These are phyloP conservation scores for Euphonia xanthogaster DNA, from an alignment of 2,797 vertebrate genomes.

Conservation along the genomic window DNA sequence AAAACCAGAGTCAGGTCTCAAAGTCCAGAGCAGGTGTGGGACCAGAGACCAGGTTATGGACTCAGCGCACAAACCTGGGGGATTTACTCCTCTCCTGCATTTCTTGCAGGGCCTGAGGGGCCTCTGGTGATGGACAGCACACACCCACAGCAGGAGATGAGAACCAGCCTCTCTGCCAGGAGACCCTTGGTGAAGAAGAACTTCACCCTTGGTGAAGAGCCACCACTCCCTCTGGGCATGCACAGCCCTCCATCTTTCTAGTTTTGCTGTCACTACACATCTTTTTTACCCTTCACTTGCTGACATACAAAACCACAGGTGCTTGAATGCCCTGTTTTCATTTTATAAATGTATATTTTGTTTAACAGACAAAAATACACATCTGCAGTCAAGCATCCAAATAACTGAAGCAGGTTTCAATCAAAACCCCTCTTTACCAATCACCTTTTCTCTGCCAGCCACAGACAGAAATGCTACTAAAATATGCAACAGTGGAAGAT, in stretches of 20 bases:
- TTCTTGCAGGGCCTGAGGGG: neutral
- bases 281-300: neutral
- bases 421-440: neutral
- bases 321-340: neutral
- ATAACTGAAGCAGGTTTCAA: neutral
- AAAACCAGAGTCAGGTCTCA: neutral
- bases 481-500: neutral
- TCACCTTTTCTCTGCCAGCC: neutral
- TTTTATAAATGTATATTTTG: neutral
- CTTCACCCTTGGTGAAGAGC: accelerated
- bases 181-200: neutral
- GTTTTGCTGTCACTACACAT: neutral
- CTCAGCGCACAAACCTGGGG: neutral
- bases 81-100: neutral
- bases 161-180: neutral
- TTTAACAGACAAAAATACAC: neutral
- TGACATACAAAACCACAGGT: neutral
- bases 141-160: neutral
- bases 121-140: neutral
- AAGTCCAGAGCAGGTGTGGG: neutral
- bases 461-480: neutral
- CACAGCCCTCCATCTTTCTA: neutral
- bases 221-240: accelerated
- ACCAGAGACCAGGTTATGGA: neutral
- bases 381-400: neutral